Percentiles rank a stretch among this genome's conserved stretches.
These are phyloP conservation scores for Pardosa pseudoannulata DNA, from an alignment of 2,888 invertebrate species.

Conservation along the genomic window DNA sequence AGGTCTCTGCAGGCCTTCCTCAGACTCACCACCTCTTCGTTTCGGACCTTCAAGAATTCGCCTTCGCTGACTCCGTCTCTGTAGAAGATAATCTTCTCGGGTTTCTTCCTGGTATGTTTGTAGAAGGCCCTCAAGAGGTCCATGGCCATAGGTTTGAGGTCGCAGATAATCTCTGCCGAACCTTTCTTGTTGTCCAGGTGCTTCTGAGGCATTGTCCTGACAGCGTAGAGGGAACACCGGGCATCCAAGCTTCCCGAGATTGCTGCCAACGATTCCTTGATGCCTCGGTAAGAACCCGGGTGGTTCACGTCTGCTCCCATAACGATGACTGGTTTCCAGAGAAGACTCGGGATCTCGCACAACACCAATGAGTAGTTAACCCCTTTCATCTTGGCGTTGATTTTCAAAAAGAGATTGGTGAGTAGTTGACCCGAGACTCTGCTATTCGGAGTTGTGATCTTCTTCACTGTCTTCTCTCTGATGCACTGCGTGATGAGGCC, in stretches of 20 bases:
- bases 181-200: conserved; percentile 77
- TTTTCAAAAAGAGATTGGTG: conserved; percentile 76
- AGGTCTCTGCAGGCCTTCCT: conserved; percentile 83
- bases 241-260: conserved; percentile 86
- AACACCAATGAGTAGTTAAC: conserved; percentile 74
- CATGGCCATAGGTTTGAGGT: conserved; percentile 83
- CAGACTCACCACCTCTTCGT: conserved; percentile 79
- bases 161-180: conserved; percentile 74
- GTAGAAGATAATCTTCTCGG: conserved; percentile 83
- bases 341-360: conserved; percentile 65
- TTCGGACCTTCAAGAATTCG: conserved; percentile 83
- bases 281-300: conserved; percentile 86
- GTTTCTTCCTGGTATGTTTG: conserved; percentile 79
- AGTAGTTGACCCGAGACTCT: conserved; percentile 47
- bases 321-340: conserved; percentile 82
- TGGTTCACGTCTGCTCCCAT: conserved; percentile 96
- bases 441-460: not conserved
- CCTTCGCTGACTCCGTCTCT: conserved; percentile 93
- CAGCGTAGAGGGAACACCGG: conserved; percentile 79
- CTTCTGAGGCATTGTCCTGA: conserved; percentile 86
- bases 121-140: conserved; percentile 83
- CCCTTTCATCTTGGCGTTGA: conserved; percentile 77
- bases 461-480: conserved; percentile 74
- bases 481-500: conserved; percentile 79
- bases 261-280: conserved; percentile 81